Conservation (phyloP, 2,888 invertebrate genomes). For the Gisinianus flammeolus region DNA sequence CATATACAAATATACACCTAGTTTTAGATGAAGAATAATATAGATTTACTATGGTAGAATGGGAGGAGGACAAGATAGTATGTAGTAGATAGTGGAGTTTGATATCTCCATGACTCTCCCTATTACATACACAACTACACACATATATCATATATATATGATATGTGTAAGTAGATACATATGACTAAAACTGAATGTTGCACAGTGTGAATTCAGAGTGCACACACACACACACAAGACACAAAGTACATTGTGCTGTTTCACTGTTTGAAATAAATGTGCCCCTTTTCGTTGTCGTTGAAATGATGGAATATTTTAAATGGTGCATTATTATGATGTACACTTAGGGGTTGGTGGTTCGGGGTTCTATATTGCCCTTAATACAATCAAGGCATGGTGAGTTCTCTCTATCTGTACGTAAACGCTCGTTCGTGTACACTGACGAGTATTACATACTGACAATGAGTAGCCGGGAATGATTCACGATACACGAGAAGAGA, state of each 20-base stretch:
- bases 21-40: too few species aligned
- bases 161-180: background rate
- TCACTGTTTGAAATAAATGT: background rate
- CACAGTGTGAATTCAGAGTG: too few species aligned
- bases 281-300: background rate
- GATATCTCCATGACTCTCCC: too few species aligned
- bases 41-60: too few species aligned
- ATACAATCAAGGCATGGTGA: slow-evolving; percentile 5
- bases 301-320: slow-evolving; percentile 24
- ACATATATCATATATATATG: too few species aligned
- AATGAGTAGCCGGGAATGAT: slow-evolving; percentile 13
- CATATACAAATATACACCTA: too few species aligned
- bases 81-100: too few species aligned
- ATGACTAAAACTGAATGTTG: background rate
- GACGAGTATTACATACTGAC: background rate
- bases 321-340: background rate
- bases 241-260: slow-evolving; percentile 2
- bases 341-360: background rate
- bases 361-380: slow-evolving; percentile 28
- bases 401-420: background rate
- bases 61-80: too few species aligned
- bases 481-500: slow-evolving; percentile 12
- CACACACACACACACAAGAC: background rate
- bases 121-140: too few species aligned
- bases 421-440: background rate